Evolutionary conservation across 2,888 invertebrate genomes (phyloP).

Genomic region (Lycocerus yunnanus): DNA sequence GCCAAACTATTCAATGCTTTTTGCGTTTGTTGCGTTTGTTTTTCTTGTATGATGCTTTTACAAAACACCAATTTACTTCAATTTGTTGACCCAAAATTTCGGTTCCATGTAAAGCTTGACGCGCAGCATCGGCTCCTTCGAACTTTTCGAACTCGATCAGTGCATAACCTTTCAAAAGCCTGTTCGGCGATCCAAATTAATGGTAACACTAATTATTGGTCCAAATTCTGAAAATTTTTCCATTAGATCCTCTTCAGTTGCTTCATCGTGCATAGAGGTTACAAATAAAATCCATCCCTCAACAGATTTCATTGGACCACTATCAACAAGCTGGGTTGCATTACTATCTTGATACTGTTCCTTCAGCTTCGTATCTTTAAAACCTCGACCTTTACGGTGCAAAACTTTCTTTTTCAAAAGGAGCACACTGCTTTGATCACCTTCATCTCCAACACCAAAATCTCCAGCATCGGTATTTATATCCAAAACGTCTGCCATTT

Average conservation of each 20-base stretch:
- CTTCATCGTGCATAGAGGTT: slow-evolving; percentile 98
- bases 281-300: slow-evolving; percentile 99
- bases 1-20: neutral
- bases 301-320: slow-evolving; percentile 68
- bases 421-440: slow-evolving; percentile 63
- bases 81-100: slow-evolving; percentile 93
- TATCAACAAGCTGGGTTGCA: slow-evolving; percentile 60
- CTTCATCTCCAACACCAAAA: slow-evolving; percentile 94
- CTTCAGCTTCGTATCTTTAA: slow-evolving; percentile 66
- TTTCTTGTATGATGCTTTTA: slow-evolving; percentile 82
- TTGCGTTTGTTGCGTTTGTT: slow-evolving; percentile 35
- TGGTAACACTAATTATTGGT: slow-evolving; percentile 95
- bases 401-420: slow-evolving; percentile 87
- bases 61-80: slow-evolving; percentile 97
- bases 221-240: slow-evolving; percentile 98
- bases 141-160: slow-evolving; percentile 98
- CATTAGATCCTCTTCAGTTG: slow-evolving; percentile 97
- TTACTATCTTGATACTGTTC: slow-evolving; percentile 53
- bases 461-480: slow-evolving; percentile 88
- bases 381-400: slow-evolving; percentile 93
- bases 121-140: slow-evolving; percentile 93
- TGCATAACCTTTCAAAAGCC: slow-evolving; percentile 98
- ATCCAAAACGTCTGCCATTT: slow-evolving; percentile 91
- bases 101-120: slow-evolving; percentile 87
- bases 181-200: slow-evolving; percentile 96